Percentiles rank a stretch among this genome's conserved stretches.
Evolutionary conservation across 2,888 invertebrate species (phyloP).

Genomic region (Allolobophora icterica): DNA sequence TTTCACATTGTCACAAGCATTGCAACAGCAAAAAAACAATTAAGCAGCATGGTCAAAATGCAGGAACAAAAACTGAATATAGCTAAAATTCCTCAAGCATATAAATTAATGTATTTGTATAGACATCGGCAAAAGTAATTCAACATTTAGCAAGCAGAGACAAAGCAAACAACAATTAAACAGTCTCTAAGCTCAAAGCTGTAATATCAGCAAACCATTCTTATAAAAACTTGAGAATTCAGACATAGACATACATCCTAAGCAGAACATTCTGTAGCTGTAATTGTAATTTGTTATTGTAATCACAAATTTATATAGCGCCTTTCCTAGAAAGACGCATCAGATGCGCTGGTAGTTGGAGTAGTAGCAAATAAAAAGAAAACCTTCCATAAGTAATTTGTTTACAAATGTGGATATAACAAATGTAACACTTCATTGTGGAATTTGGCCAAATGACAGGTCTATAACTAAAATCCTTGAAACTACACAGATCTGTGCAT

Average conservation of each 20-base stretch:
- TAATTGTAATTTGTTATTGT: too few relatives aligned
- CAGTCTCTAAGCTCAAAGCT: neutral
- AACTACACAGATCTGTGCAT: too few relatives aligned
- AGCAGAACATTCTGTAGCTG: too few relatives aligned
- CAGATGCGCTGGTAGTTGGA: too few relatives aligned
- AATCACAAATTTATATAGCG: too few relatives aligned
- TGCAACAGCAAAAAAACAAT: neutral
- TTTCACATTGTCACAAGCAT: neutral
- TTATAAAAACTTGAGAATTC: neutral
- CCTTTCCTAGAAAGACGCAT: too few relatives aligned
- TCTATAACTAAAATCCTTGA: neutral
- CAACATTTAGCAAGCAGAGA: neutral
- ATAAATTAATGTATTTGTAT: too few relatives aligned
- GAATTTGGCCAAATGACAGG: neutral
- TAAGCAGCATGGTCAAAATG: neutral
- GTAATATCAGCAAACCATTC: neutral
- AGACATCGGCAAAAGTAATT: too few relatives aligned
- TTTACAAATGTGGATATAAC: neutral
- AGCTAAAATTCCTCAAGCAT: too few relatives aligned
- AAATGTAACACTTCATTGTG: neutral
- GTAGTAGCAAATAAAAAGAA: too few relatives aligned
- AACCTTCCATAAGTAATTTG: neutral
- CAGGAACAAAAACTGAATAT: constrained; percentile 5
- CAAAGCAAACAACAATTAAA: neutral
- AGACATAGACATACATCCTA: too few relatives aligned